phyloP scores from a whole-genome alignment of 1,140 invertebrate species.

The Ips nitidus region DNA sequence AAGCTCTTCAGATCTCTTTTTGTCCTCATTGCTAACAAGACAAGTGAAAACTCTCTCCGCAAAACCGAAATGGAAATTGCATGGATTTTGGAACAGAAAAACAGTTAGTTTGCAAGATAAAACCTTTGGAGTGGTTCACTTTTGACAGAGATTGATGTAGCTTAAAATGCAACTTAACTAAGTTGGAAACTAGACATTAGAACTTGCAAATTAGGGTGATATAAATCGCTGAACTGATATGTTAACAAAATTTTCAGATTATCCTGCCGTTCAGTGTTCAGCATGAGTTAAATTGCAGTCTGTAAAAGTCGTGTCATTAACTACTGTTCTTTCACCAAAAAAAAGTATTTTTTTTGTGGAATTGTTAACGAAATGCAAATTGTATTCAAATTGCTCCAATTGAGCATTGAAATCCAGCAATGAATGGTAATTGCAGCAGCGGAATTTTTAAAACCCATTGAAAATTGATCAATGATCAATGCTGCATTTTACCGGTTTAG shows the following conservation, averaged over 20 bases:
- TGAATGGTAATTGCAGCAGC: background rate
- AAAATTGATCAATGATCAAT: background rate
- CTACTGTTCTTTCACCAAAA: background rate
- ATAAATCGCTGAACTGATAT: too few species aligned
- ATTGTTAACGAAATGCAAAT: constrained; percentile 7
- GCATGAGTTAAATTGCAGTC: background rate
- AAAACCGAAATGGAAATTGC: background rate
- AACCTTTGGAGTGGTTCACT: background rate
- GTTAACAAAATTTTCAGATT: too few species aligned
- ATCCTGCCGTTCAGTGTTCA: too few species aligned
- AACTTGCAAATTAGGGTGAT: too few species aligned
- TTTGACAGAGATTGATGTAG: background rate
- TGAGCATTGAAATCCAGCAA: constrained; percentile 10
- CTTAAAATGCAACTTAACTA: too few species aligned
- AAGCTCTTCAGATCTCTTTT: background rate
- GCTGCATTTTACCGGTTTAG: background rate
- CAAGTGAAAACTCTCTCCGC: background rate
- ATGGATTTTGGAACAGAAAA: background rate
- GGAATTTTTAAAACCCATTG: background rate
- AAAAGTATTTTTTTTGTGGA: background rate
- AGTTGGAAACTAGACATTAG: too few species aligned
- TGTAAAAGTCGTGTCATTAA: background rate
- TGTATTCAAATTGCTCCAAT: constrained; percentile 9
- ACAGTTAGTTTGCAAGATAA: constrained; percentile 1
- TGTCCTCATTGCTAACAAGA: background rate